Conservation (phyloP, 2,888 invertebrate species). For the Mongoloraphidia duomilia region DNA sequence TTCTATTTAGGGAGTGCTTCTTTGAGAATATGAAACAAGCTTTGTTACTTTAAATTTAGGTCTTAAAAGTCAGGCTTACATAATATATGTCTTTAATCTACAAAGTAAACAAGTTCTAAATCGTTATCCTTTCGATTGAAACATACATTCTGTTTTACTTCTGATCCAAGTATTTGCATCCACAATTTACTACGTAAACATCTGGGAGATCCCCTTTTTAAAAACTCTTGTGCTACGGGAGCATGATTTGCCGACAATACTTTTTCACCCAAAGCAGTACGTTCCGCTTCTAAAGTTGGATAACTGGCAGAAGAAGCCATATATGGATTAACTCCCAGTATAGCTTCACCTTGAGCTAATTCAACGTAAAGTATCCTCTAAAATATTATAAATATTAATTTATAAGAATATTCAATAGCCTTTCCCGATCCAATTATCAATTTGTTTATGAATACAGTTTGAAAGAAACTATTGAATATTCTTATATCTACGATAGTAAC, state of each 20-base stretch:
- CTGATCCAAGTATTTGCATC: slow-evolving; percentile 74
- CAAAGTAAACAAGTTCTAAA: too few relatives aligned
- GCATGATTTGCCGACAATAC: slow-evolving; percentile 68
- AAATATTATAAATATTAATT: slow-evolving; percentile 14
- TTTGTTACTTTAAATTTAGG: too few relatives aligned
- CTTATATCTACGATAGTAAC: background rate
- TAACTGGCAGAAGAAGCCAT: slow-evolving; percentile 41
- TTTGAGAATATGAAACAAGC: too few relatives aligned
- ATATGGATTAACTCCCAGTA: slow-evolving; percentile 53
- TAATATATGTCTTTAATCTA: too few relatives aligned
- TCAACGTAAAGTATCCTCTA: slow-evolving; percentile 59
- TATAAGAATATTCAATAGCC: slow-evolving; percentile 18
- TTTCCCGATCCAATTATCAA: slow-evolving; percentile 14
- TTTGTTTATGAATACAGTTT: background rate
- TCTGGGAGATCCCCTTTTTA: slow-evolving; percentile 74
- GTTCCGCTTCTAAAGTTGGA: slow-evolving; percentile 49
- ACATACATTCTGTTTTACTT: slow-evolving; percentile 48
- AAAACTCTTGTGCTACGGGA: slow-evolving; percentile 77
- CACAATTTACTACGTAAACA: slow-evolving; percentile 68
- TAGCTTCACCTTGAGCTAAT: slow-evolving; percentile 61
- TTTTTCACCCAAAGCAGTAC: slow-evolving; percentile 59
- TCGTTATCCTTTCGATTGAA: too few relatives aligned
- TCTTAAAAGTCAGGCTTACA: too few relatives aligned
- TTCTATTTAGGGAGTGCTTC: too few relatives aligned
- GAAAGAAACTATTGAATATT: background rate